phyloP scores from a whole-genome alignment of 2,888 invertebrate genomes.

The Euzetes globulus region DNA sequence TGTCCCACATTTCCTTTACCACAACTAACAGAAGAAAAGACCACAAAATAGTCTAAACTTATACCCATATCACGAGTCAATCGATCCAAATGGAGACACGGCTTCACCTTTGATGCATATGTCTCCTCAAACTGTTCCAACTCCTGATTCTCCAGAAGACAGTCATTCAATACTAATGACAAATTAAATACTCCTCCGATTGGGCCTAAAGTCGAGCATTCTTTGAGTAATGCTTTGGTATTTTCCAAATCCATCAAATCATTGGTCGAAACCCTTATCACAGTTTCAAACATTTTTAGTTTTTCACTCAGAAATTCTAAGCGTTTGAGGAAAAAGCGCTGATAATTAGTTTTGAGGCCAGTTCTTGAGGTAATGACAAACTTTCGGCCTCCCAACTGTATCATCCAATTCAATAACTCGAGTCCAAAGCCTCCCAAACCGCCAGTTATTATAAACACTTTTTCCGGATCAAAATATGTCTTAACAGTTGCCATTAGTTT shows the following conservation, averaged over 20 bases:
- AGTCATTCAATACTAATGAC: slow-evolving; percentile 71
- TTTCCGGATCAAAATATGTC: slow-evolving; percentile 59
- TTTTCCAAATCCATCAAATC: slow-evolving; percentile 64
- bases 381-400: slow-evolving; percentile 74
- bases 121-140: slow-evolving; percentile 70
- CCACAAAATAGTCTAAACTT: slow-evolving; percentile 78
- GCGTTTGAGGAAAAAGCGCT: slow-evolving; percentile 69
- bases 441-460: slow-evolving; percentile 54
- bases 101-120: slow-evolving; percentile 70
- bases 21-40: slow-evolving; percentile 91
- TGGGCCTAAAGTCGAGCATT: slow-evolving; percentile 60
- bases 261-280: slow-evolving; percentile 59
- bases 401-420: slow-evolving; percentile 83
- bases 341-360: slow-evolving; percentile 86
- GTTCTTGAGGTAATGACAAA: slow-evolving; percentile 80
- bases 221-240: slow-evolving; percentile 59
- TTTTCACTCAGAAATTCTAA: slow-evolving; percentile 62
- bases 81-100: slow-evolving; percentile 70
- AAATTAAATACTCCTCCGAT: slow-evolving; percentile 86
- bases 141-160: slow-evolving; percentile 74
- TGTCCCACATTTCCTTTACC: slow-evolving; percentile 95
- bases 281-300: slow-evolving; percentile 49
- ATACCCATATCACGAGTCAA: slow-evolving; percentile 69
- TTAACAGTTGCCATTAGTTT: neutral
- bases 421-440: slow-evolving; percentile 95